Evolutionary conservation across 2,797 vertebrate species (phyloP).

Genomic region (Micromesistius poutassou): DNA sequence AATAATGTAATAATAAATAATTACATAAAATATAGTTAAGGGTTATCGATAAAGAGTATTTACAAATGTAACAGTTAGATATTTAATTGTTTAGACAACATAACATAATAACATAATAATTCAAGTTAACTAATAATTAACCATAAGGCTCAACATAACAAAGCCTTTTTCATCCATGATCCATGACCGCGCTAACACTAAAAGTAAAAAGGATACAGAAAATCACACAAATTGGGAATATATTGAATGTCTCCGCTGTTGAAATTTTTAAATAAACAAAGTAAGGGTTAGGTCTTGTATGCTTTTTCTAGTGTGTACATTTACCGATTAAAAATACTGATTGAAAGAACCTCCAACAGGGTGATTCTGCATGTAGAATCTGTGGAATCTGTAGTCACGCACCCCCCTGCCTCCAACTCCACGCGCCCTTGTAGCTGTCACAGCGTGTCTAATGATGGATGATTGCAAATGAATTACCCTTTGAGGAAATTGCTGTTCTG

Average conservation of each 20-base stretch:
- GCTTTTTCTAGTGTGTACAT: not conserved
- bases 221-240: not conserved
- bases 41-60: not conserved
- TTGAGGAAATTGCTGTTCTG: slow-evolving; percentile 44
- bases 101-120: no score
- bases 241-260: not conserved
- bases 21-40: not conserved
- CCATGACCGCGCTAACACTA: not conserved
- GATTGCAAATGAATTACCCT: slow-evolving; percentile 67
- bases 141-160: not conserved
- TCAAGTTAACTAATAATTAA: not conserved
- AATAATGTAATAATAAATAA: not conserved
- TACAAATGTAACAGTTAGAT: not conserved
- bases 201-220: not conserved
- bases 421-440: slow-evolving; percentile 38
- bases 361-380: not conserved
- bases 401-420: not conserved
- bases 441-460: slow-evolving; percentile 63
- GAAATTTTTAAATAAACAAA: not conserved
- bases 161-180: not conserved
- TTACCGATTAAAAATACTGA: not conserved
- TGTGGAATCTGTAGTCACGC: not conserved
- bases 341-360: not conserved
- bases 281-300: not conserved
- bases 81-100: not conserved